phyloP scores from a whole-genome alignment of 2,113 vertebrate genomes.

The Malurus elegans region DNA sequence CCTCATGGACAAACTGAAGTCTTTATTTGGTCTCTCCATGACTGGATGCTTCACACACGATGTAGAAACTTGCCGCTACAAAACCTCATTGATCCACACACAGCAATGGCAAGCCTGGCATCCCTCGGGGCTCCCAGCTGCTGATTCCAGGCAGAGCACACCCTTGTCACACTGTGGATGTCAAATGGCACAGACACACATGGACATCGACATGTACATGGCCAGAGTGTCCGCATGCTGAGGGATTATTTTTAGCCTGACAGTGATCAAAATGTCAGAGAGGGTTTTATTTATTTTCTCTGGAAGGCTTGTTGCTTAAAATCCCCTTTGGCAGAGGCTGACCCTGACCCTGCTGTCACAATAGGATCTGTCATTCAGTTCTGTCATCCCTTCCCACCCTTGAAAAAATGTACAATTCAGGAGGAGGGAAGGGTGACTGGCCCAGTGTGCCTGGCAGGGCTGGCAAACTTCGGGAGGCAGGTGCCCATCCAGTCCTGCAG shows the following conservation, averaged over 20 bases:
- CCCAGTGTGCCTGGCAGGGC: background rate
- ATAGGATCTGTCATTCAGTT: background rate
- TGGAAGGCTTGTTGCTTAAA: background rate
- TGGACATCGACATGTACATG: accelerated
- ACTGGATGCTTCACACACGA: background rate
- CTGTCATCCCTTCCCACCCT: background rate
- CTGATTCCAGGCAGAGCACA: background rate
- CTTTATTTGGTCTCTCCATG: background rate
- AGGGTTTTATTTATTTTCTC: background rate
- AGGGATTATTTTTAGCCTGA: background rate
- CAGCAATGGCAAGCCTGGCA: accelerated
- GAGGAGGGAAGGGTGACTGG: background rate
- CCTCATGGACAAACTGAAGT: background rate
- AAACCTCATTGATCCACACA: background rate
- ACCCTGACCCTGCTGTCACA: background rate
- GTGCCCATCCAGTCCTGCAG: background rate
- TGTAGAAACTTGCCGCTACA: background rate
- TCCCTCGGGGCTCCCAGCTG: background rate
- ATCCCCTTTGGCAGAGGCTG: background rate
- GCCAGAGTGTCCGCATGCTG: background rate
- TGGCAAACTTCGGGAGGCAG: background rate
- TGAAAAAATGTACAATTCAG: background rate
- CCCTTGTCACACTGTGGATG: background rate
- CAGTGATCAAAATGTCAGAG: background rate
- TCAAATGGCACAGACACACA: background rate